These are phyloP conservation scores for Ptychochromis oligacanthus DNA, from an alignment of 2,113 vertebrate genomes.

Conservation along the genomic window DNA sequence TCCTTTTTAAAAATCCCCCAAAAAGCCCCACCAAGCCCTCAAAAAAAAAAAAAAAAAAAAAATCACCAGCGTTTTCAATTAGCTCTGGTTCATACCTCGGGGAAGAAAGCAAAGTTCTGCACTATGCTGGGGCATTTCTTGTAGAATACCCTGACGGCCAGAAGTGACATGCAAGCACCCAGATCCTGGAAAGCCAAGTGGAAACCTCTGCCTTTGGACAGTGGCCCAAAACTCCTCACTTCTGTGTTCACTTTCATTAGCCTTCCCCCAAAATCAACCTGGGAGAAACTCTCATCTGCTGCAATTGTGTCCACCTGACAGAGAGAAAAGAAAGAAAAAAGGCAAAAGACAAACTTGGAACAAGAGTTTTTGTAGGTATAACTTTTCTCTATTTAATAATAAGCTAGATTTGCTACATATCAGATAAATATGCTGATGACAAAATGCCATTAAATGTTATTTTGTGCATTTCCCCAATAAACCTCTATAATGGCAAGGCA, in stretches of 20 bases:
- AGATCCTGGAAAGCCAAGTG: slow-evolving; percentile 98
- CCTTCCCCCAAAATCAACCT: slow-evolving; percentile 95
- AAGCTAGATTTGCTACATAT: neutral
- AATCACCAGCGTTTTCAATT: neutral
- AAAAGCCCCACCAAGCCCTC: too few species aligned
- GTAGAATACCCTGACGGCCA: slow-evolving; percentile 97
- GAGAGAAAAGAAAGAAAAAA: neutral
- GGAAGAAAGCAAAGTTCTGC: slow-evolving; percentile 95
- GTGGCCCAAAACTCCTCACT: slow-evolving; percentile 93
- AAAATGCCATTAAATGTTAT: neutral
- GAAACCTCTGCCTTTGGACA: slow-evolving; percentile 91
- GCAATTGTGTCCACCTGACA: slow-evolving; percentile 85
- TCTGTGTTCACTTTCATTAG: slow-evolving; percentile 99
- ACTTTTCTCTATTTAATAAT: neutral
- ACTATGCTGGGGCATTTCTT: slow-evolving; percentile 96
- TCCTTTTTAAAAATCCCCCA: neutral
- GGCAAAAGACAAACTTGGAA: neutral
- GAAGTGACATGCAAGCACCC: slow-evolving; percentile 96
- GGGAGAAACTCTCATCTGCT: slow-evolving; percentile 86
- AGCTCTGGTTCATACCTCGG: slow-evolving; percentile 76
- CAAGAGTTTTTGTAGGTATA: neutral
- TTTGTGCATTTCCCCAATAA: neutral
- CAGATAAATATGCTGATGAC: neutral
- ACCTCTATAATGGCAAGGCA: neutral
- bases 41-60: too few species aligned